A percentile compares a stretch with the other conserved stretches of the same genome.
phyloP scores from a whole-genome alignment of 2,888 invertebrate species.

The Helleia helle region DNA sequence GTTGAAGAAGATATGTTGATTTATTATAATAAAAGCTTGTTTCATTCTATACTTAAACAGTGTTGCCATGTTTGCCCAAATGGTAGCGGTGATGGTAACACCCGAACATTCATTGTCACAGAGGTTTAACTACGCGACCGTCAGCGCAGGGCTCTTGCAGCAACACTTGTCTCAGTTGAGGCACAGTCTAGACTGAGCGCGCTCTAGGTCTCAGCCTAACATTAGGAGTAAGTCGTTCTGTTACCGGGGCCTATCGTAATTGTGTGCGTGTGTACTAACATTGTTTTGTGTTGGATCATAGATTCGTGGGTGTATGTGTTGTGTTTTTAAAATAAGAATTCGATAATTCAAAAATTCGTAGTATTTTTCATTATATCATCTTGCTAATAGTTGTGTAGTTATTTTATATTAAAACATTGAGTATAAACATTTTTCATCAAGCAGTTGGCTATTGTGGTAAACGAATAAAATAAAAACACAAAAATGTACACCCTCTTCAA shows the following conservation, averaged over 20 bases:
- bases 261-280: conserved; percentile 54
- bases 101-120: conserved; percentile 54
- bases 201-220: conserved; percentile 24
- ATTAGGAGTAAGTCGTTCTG: conserved; percentile 57
- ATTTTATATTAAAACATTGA: too few species aligned
- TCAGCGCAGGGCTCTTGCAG: conserved; percentile 69
- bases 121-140: conserved; percentile 73
- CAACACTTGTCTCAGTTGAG: conserved; percentile 67
- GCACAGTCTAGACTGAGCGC: conserved; percentile 33
- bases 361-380: too few species aligned
- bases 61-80: conserved; percentile 39
- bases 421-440: too few species aligned
- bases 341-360: too few species aligned
- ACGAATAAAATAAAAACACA: too few species aligned
- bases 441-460: too few species aligned
- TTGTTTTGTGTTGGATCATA: conserved; percentile 2
- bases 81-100: conserved; percentile 60
- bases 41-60: too few species aligned
- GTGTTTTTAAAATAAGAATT: too few species aligned
- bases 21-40: too few species aligned
- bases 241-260: conserved; percentile 39
- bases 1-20: too few species aligned
- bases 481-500: not conserved
- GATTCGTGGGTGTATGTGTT: conserved; percentile 13
- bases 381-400: too few species aligned